Evolutionary conservation across 2,113 vertebrate genomes (phyloP), one percentile per base, ranked within the genome.

Genomic region (Percopsis transmontana): DNA sequence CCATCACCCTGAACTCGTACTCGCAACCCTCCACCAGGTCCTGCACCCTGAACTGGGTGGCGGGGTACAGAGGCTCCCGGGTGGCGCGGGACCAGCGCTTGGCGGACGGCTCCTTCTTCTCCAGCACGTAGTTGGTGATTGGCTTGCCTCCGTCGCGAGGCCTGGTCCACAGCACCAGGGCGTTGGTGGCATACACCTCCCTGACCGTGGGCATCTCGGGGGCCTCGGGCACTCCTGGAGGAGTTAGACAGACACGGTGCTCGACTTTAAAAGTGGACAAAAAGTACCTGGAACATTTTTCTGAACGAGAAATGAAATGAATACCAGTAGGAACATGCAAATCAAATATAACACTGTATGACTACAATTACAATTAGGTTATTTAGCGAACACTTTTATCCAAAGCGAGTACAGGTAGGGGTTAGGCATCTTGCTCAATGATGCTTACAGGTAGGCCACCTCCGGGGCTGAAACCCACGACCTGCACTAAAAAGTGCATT

Each of bases 131-230:
- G 82, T 95, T 96, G 62, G 92, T 96, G 83, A 99, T 99, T 54
- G 97, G 97, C 71, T 98, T 99, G 62, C 97, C 97, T 51, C 97
- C 97, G 74, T 99, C 96, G 33, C 94, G 92, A 51, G 97, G 97
- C 38, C 94, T 92, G 61, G 93, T 98, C 97, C 97, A 99, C 57
- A 94, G 86, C 39, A 99, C 94, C 72, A 98, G 82, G 1, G 92
- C 94, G 50, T 95, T 96, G 70, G 97, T 92, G 82, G 92, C 95
- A 40, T 94, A 98, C 58, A 98, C 90, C 80, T 96, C 93, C 65
- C 95, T 95, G 76, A 99, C 88, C 14, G 82, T 75, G 20, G 97
- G 97, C 81, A 95, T 93, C 2, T 99, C 96, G 50, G 97, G 97
- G 80, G 97, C 97, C 86, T 97, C 96, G 27, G 97, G 97, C 74